Percentiles rank a stretch among this genome's conserved stretches.
Conservation (phyloP, 2,888 invertebrate genomes). For the Brachynemurus nebulosus region DNA sequence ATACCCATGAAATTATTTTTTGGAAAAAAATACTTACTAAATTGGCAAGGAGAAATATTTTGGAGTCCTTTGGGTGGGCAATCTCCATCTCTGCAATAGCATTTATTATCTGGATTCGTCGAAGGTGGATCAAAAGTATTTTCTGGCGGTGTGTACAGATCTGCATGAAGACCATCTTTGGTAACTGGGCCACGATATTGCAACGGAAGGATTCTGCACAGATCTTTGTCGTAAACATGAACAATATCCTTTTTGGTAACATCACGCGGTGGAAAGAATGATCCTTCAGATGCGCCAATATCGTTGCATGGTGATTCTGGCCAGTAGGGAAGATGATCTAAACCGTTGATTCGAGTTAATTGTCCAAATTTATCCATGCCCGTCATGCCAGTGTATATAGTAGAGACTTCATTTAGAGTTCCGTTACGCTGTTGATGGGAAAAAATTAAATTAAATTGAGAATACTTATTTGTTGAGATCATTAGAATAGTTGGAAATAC, state of each 20-base stretch:
- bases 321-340: constrained; percentile 66
- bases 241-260: constrained; percentile 54
- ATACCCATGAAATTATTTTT: background rate
- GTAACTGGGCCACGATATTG: constrained; percentile 51
- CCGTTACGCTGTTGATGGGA: constrained; percentile 53
- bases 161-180: constrained; percentile 61
- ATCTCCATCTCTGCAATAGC: constrained; percentile 54
- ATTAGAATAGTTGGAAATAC: constrained; percentile 26
- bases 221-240: constrained; percentile 72
- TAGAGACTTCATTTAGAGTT: constrained; percentile 64
- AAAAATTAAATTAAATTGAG: background rate
- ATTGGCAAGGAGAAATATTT: constrained; percentile 78
- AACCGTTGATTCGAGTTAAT: constrained; percentile 59
- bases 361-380: constrained; percentile 69
- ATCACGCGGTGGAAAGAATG: constrained; percentile 70
- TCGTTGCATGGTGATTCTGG: constrained; percentile 57
- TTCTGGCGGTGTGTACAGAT: constrained; percentile 57
- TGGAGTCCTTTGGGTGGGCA: constrained; percentile 66
- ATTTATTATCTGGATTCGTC: constrained; percentile 53
- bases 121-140: constrained; percentile 54
- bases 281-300: constrained; percentile 60
- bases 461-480: background rate
- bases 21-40: constrained; percentile 40
- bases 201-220: constrained; percentile 67
- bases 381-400: constrained; percentile 60